Percentiles rank a stretch among this genome's conserved stretches.
These are phyloP conservation scores for Circaetus cinerascens DNA, from an alignment of 2,113 vertebrate genomes.

Conservation along the genomic window DNA sequence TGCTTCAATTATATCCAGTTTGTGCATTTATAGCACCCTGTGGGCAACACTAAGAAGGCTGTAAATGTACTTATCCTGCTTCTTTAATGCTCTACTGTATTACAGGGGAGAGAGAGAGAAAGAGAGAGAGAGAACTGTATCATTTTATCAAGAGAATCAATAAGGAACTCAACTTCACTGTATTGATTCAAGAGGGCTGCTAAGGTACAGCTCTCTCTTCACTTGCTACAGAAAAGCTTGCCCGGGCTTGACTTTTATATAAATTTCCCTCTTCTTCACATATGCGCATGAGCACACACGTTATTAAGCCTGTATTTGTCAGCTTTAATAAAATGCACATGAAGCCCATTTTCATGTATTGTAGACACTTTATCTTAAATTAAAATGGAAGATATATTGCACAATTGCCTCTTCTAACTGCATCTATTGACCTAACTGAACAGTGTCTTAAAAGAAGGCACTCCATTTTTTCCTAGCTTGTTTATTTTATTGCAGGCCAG, in stretches of 20 bases:
- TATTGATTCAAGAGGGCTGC: conserved; percentile 37
- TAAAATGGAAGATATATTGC: background rate
- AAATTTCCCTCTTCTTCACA: background rate
- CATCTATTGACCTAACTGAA: background rate
- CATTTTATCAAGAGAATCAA: conserved; percentile 49
- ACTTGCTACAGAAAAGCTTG: background rate
- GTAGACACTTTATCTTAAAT: background rate
- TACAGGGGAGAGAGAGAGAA: conserved; percentile 19
- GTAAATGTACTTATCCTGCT: conserved; percentile 73
- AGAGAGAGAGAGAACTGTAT: conserved; percentile 5
- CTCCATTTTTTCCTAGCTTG: background rate
- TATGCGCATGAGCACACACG: background rate
- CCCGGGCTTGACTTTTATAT: background rate
- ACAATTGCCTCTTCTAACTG: background rate
- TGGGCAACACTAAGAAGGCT: conserved; percentile 71
- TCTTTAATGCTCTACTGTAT: conserved; percentile 70
- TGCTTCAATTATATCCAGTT: conserved; percentile 89
- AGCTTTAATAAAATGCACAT: background rate
- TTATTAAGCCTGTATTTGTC: background rate
- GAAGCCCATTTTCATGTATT: background rate
- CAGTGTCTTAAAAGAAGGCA: background rate
- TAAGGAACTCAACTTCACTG: conserved; percentile 45
- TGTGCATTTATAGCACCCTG: conserved; percentile 87
- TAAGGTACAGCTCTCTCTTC: background rate
- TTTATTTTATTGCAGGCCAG: background rate